Percentiles rank a stretch among this genome's conserved stretches.
Evolutionary conservation across 2,888 invertebrate species (phyloP).

Genomic region (Leistus spinibarbis): DNA sequence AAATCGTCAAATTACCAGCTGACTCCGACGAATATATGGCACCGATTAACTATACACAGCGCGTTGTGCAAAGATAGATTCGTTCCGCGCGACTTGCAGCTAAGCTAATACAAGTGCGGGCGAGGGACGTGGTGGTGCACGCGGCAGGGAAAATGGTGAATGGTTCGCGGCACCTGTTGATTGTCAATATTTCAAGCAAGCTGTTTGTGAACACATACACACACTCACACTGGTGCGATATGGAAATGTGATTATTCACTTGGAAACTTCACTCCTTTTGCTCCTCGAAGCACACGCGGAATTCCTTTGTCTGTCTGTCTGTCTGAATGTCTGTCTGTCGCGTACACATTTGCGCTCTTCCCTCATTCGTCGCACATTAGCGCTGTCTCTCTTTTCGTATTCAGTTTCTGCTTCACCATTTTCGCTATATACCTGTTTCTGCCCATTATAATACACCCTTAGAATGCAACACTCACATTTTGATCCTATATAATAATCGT

Average conservation of each 20-base stretch:
- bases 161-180: constrained; percentile 51
- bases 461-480: too few species aligned
- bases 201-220: constrained; percentile 44
- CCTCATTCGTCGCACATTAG: too few species aligned
- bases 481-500: too few species aligned
- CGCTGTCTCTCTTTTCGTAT: neutral
- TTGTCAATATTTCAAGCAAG: constrained; percentile 53
- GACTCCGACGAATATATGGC: too few species aligned
- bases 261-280: constrained; percentile 48
- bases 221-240: constrained; percentile 50
- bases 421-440: too few species aligned
- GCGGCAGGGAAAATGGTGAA: constrained; percentile 39
- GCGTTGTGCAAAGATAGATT: neutral
- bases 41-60: too few species aligned
- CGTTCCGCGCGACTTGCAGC: neutral
- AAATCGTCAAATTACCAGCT: too few species aligned
- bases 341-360: neutral
- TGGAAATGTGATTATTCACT: constrained; percentile 53
- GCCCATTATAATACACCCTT: too few species aligned
- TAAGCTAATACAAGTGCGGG: neutral
- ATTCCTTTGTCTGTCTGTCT: constrained; percentile 24
- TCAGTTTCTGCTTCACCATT: neutral
- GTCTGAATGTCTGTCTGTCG: neutral
- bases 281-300: constrained; percentile 18
- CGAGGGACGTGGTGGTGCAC: neutral